Evolutionary conservation across 2,113 vertebrate species (phyloP), one percentile per base, ranked within the genome.

Genomic region (Cebus imitator): DNA sequence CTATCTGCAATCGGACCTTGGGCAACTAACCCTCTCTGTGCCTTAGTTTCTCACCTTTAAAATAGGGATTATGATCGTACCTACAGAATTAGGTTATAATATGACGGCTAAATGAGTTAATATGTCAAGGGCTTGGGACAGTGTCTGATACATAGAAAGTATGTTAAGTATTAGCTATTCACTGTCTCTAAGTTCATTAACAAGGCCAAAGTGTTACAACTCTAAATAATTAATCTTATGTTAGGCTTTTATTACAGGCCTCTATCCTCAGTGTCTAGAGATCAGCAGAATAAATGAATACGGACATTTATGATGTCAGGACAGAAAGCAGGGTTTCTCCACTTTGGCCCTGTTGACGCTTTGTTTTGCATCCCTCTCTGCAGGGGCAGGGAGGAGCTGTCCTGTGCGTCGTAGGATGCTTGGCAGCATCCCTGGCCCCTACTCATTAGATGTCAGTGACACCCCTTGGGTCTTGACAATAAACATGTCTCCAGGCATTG

Each of bases 41-140:
- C 52, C 45, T 81, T 52, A 25, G 45, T 85, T 87, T 94, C 20
- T 87, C 76, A 58, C 73, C 32, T 88, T 13, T 93, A n/a, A 91
- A 91, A 45, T 43, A 35, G 45, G 72, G 32, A 45, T 48, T 37
- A 80, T 50, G 57, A 35, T 21, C 37, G 13, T 35, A 35, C 17
- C 76, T 37, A 37, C 6, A 91, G n/a, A 30, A 20, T 4, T 72
- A 61, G 75, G 20, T 27, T 88, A 79, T 50, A 12, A 27, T 45
- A 40, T 16, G 85, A 94, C 21, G 10, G 43, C 88, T 58, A 43
- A 87, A 66, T 58, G 58, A 64, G 17, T 43, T 64, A 57, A n/a
- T 83, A 48, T 66, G 40, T 55, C 32, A 73, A 76, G 8, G 27
- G 14, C 32, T 72, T 58, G 25, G 6, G n/a, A 75, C 4, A 64